Base-by-base conservation (phyloP, 1,140 invertebrate genomes). In the Dinoponera quadriceps region DNA sequence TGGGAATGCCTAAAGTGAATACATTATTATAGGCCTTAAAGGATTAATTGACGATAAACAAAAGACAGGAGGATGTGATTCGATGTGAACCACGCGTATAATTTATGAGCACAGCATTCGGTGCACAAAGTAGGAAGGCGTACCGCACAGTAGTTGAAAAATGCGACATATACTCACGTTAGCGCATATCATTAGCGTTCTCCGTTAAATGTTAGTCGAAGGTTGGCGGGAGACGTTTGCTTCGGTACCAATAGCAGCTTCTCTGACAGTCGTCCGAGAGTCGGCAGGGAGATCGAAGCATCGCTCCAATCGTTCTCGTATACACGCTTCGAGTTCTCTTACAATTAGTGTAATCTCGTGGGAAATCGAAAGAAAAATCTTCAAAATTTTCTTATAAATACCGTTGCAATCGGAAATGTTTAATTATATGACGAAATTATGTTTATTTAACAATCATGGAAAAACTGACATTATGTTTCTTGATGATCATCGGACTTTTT, bases 221-320 rank as follows among this genome's bases (percentile, higher is more conserved):
- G 68, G 74, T 59, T 82, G 59, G 71, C 71, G 62, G 72, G 81
- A 84, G 66, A 77, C 59, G 80, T 78, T 51, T 22, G 63, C 75
- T 85, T 65, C 25, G 62, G 25, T 84, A 59, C 60, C 55, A 55
- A 54, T 86, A 60, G 54, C 71, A 85, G 59, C 22, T 73, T 48
- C 25, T 77, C 74, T 86, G 77, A 89, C 88, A 89, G 88, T 89
- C 72, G 68, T 48, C 68, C 82, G 55, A 85, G 25, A 59, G 54
- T 60, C 87, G 49, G 59, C 69, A 73, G 63, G 49, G 63, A 59
- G 74, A 77, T 60, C 60, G 73, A 77, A 69, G 65, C 60, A 66
- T 80, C 66, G 49, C 55, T 83, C 55, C 27, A 68, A 78, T 85
- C 44, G 51, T 63, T 44, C 57, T 59, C n/a, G 74, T 20, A 25